phyloP scores from a whole-genome alignment of 2,888 invertebrate genomes.

The Hypsopygia costalis region DNA sequence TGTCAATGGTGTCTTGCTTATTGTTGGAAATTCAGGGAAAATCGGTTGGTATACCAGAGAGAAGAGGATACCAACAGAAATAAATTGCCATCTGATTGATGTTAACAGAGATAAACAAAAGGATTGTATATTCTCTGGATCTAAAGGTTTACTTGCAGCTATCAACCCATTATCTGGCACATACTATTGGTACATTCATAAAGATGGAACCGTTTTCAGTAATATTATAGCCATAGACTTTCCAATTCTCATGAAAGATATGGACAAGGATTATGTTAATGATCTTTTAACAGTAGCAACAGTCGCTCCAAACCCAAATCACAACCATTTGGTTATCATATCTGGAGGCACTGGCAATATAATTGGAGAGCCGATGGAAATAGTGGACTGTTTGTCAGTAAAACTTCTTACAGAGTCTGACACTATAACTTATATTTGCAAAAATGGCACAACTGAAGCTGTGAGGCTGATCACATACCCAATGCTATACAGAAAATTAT shows the following conservation, averaged over 20 bases:
- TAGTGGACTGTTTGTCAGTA: constrained; percentile 81
- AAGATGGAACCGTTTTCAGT: constrained; percentile 68
- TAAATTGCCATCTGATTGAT: constrained; percentile 88
- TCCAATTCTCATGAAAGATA: constrained; percentile 86
- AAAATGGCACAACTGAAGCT: constrained; percentile 79
- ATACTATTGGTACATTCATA: constrained; percentile 81
- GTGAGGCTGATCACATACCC: constrained; percentile 60
- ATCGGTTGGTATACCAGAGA: constrained; percentile 88
- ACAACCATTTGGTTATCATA: constrained; percentile 83
- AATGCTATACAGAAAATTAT: constrained; percentile 48
- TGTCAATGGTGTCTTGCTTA: constrained; percentile 84
- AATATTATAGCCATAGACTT: constrained; percentile 83
- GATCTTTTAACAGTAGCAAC: constrained; percentile 84
- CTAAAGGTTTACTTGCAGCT: constrained; percentile 81
- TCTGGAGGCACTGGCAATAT: constrained; percentile 86
- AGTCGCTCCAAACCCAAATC: constrained; percentile 67
- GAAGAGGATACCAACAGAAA: constrained; percentile 84
- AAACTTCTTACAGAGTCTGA: constrained; percentile 79
- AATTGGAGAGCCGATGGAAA: constrained; percentile 81
- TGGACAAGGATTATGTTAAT: constrained; percentile 85
- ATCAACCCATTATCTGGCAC: constrained; percentile 75
- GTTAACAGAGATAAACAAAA: constrained; percentile 85
- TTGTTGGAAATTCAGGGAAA: constrained; percentile 85
- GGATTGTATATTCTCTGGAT: constrained; percentile 88
- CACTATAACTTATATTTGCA: constrained; percentile 78